phyloP scores from a whole-genome alignment of 2,888 invertebrate species.

The Limnephilus auricula region DNA sequence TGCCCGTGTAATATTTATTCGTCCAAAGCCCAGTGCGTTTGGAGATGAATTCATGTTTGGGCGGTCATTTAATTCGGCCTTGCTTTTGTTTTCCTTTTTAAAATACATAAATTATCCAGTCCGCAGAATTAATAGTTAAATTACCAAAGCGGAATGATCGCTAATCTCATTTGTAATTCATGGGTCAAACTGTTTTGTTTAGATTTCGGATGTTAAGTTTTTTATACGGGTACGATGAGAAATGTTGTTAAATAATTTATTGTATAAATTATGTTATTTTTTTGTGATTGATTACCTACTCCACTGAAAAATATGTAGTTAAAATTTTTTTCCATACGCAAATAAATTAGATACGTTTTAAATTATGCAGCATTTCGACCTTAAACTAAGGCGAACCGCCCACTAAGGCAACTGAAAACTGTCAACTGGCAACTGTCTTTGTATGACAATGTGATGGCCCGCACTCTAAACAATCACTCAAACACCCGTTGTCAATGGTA shows the following conservation, averaged over 20 bases:
- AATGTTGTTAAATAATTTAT: not conserved
- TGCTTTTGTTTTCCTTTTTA: slow-evolving; percentile 32
- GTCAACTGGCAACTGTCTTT: too few relatives aligned
- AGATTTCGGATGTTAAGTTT: not conserved
- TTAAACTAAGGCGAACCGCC: too few relatives aligned
- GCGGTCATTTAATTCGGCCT: slow-evolving; percentile 31
- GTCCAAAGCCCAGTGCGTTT: not conserved
- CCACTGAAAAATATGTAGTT: too few relatives aligned
- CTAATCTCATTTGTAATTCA: slow-evolving; percentile 8
- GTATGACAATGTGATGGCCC: too few relatives aligned
- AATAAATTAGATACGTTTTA: too few relatives aligned
- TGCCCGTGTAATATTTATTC: not conserved
- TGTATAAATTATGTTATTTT: not conserved
- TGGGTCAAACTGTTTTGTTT: slow-evolving; percentile 21
- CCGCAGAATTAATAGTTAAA: not conserved
- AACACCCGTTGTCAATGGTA: too few relatives aligned
- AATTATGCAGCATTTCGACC: too few relatives aligned
- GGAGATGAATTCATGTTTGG: slow-evolving; percentile 5
- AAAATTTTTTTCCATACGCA: too few relatives aligned
- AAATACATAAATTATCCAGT: slow-evolving; percentile 8
- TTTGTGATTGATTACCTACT: not conserved
- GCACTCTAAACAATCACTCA: too few relatives aligned
- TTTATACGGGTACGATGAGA: not conserved
- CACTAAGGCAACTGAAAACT: too few relatives aligned
- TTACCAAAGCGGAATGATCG: slow-evolving; percentile 19